A percentile compares a stretch with the other conserved stretches of the same genome.
phyloP scores from a whole-genome alignment of 2,113 vertebrate species.

The Anoura caudifer region DNA sequence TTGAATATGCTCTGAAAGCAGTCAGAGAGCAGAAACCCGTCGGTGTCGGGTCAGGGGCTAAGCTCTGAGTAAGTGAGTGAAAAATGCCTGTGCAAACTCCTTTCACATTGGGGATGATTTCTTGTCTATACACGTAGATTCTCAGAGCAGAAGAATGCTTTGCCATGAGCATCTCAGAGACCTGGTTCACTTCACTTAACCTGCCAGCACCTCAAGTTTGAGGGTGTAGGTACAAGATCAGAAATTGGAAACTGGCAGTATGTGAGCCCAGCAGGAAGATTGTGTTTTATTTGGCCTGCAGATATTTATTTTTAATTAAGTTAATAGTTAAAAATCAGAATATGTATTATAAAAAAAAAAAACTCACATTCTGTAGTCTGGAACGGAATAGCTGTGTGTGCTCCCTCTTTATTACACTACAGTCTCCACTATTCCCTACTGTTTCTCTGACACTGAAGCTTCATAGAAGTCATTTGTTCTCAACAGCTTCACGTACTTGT shows the following conservation, averaged over 20 bases:
- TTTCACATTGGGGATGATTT: not conserved
- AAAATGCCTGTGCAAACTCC: not conserved
- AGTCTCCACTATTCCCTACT: not conserved
- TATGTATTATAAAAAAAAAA: not conserved
- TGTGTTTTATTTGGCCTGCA: not conserved
- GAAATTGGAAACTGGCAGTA: not conserved
- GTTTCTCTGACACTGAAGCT: not conserved
- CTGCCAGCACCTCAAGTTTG: not conserved
- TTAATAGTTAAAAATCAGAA: conserved; percentile 9
- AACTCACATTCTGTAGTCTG: not conserved
- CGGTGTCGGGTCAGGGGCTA: not conserved
- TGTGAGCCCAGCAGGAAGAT: not conserved
- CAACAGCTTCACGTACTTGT: not conserved
- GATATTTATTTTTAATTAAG: conserved; percentile 37
- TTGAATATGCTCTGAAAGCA: not conserved
- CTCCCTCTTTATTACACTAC: not conserved
- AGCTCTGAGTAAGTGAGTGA: not conserved
- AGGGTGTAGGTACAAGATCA: not conserved
- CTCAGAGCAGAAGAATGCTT: not conserved
- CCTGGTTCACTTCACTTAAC: not conserved
- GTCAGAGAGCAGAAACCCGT: not conserved
- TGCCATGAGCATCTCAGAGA: not conserved
- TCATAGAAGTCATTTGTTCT: not conserved
- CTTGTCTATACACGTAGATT: not conserved
- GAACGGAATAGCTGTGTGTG: not conserved